These are phyloP conservation scores for Thalpophila matura DNA, from an alignment of 2,888 invertebrate genomes.

Conservation along the genomic window DNA sequence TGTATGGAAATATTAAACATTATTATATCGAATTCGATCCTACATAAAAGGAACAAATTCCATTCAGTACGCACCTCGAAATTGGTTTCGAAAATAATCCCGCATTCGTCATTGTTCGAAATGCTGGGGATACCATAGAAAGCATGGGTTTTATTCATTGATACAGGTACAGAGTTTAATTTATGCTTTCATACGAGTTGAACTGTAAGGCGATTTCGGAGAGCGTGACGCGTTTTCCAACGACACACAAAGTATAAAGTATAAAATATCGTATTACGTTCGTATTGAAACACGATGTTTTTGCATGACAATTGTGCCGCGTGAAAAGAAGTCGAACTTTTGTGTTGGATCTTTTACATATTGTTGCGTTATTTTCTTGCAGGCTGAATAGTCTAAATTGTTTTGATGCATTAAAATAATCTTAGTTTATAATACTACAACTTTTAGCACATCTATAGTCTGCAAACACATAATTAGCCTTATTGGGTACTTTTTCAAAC, in stretches of 20 bases:
- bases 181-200: constrained; percentile 50
- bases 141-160: constrained; percentile 49
- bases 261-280: constrained; percentile 44
- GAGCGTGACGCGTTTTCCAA: constrained; percentile 47
- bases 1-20: constrained; percentile 52
- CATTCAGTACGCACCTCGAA: constrained; percentile 52
- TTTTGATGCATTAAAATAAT: constrained; percentile 27
- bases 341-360: constrained; percentile 41
- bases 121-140: constrained; percentile 44
- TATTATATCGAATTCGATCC: constrained; percentile 52
- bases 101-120: constrained; percentile 53
- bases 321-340: constrained; percentile 49
- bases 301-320: constrained; percentile 49
- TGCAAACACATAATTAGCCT: neutral
- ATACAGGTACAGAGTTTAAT: constrained; percentile 57
- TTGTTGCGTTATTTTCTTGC: constrained; percentile 30
- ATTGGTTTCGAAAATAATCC: constrained; percentile 64
- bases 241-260: constrained; percentile 35
- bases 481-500: neutral
- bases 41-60: constrained; percentile 58
- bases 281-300: constrained; percentile 45
- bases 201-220: constrained; percentile 56
- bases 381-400: constrained; percentile 29
- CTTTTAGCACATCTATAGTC: neutral
- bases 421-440: neutral